phyloP scores from a whole-genome alignment of 2,113 vertebrate species.

The Mugil cephalus region DNA sequence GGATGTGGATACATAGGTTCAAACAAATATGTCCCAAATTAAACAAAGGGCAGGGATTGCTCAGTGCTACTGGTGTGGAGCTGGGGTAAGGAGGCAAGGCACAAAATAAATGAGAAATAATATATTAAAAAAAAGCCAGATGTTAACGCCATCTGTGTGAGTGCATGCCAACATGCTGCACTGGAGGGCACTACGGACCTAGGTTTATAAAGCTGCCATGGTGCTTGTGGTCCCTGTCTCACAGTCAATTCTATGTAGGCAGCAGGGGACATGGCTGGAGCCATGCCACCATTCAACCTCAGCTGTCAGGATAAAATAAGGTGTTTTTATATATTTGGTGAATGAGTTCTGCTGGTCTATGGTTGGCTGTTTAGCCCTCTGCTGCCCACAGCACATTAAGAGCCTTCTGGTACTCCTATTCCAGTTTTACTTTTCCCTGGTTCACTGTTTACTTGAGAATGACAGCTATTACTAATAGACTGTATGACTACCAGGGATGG shows the following conservation, averaged over 20 bases:
- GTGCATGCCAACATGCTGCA: constrained; percentile 79
- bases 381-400: constrained; percentile 62
- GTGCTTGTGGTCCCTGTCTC: constrained; percentile 81
- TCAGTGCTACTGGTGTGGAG: constrained; percentile 49
- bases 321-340: constrained; percentile 77
- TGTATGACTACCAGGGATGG: no score
- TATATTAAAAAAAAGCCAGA: constrained; percentile 72
- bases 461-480: no score
- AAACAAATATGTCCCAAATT: constrained; percentile 67
- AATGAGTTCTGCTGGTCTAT: constrained; percentile 60
- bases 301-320: constrained; percentile 83
- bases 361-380: constrained; percentile 53
- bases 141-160: constrained; percentile 71
- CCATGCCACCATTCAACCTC: constrained; percentile 79
- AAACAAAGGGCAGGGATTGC: constrained; percentile 59
- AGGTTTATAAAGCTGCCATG: constrained; percentile 78
- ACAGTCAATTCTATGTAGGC: constrained; percentile 78
- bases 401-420: constrained; percentile 43
- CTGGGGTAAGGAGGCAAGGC: constrained; percentile 57
- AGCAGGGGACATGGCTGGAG: constrained; percentile 75
- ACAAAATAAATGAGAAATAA: constrained; percentile 62
- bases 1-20: constrained; percentile 44
- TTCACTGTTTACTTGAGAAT: constrained; percentile 23
- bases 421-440: constrained; percentile 51
- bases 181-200: constrained; percentile 73